These are phyloP conservation scores for Meloidogyne hapla DNA, from an alignment of 1,140 invertebrate genomes.

Conservation along the genomic window DNA sequence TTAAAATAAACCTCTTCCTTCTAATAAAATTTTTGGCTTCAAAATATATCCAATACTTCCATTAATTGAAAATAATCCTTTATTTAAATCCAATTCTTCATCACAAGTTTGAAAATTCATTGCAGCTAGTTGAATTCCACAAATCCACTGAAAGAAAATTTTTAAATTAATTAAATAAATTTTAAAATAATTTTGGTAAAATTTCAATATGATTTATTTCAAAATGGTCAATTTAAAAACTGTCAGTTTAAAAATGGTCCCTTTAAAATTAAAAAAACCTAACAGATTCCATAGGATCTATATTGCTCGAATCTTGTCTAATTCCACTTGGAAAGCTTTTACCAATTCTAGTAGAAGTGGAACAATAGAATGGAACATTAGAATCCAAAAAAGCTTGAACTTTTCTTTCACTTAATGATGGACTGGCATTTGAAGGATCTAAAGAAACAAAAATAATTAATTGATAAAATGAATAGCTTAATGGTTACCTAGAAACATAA, in stretches of 20 bases:
- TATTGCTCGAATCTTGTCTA: constrained; percentile 53
- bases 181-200: too few species aligned
- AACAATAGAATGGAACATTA: constrained; percentile 31
- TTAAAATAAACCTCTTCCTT: constrained; percentile 48
- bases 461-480: not conserved
- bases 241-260: too few species aligned
- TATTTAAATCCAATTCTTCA: constrained; percentile 54
- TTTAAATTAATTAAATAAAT: too few species aligned
- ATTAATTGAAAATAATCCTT: constrained; percentile 59
- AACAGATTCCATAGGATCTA: constrained; percentile 55
- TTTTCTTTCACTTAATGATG: constrained; percentile 50
- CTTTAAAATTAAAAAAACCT: not conserved
- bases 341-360: constrained; percentile 49
- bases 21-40: constrained; percentile 58
- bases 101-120: constrained; percentile 82
- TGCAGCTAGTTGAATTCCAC: constrained; percentile 96
- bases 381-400: constrained; percentile 32
- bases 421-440: constrained; percentile 52
- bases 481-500: not conserved
- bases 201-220: too few species aligned
- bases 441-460: not conserved
- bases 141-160: constrained; percentile 73
- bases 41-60: constrained; percentile 62
- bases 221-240: too few species aligned
- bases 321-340: constrained; percentile 52